A percentile compares a stretch with the other conserved stretches of the same genome.
phyloP scores from a whole-genome alignment of 1,140 invertebrate genomes.

The Temnothorax nylanderi region DNA sequence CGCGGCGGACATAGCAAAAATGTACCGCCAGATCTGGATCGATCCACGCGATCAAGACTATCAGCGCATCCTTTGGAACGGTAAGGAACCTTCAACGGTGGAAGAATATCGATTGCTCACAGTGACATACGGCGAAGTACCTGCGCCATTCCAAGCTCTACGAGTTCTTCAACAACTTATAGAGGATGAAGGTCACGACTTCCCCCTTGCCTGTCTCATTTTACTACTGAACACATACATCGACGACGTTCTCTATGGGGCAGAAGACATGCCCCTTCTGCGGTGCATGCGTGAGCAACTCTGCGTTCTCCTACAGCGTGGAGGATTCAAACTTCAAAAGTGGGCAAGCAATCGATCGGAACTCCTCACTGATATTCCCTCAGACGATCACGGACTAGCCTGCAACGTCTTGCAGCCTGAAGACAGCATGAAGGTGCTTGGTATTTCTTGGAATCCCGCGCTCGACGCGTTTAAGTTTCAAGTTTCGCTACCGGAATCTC shows the following conservation, averaged over 20 bases:
- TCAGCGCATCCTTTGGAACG: constrained; percentile 14
- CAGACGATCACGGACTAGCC: too few relatives aligned
- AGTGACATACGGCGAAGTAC: neutral
- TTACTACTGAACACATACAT: neutral
- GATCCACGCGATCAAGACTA: neutral
- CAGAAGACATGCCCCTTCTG: neutral
- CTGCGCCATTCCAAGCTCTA: neutral
- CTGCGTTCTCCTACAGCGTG: too few relatives aligned
- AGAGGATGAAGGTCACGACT: neutral
- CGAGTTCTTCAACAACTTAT: neutral
- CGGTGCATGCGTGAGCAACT: neutral
- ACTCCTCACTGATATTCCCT: too few relatives aligned
- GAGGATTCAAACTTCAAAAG: too few relatives aligned
- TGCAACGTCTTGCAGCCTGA: neutral
- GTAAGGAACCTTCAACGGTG: too few relatives aligned
- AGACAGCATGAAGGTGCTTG: neutral
- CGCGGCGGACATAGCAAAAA: constrained; percentile 31
- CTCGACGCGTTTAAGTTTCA: neutral
- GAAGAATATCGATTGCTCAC: neutral
- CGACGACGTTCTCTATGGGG: neutral
- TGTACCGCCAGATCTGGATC: constrained; percentile 33
- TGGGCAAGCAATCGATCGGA: too few relatives aligned
- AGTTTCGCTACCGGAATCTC: neutral
- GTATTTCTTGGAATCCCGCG: neutral
- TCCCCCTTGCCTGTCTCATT: too few relatives aligned